Evolutionary conservation across 1,140 invertebrate species (phyloP), one percentile per base, ranked within the genome.

Genomic region (Magallana ariakensis): DNA sequence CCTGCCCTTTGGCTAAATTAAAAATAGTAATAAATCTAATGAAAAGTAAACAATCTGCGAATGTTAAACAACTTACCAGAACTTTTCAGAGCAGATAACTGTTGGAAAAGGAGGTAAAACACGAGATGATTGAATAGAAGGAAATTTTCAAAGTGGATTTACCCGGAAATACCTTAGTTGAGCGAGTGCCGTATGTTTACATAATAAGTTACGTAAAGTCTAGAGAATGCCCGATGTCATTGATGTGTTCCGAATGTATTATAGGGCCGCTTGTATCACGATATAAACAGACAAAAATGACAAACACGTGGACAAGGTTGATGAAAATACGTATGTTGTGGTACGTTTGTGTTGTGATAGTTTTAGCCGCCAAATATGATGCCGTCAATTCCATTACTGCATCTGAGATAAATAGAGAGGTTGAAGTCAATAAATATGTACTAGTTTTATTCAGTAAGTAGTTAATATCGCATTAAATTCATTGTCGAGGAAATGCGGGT

Each of bases 211-310:
- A 60, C 22, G 66, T 75, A 75, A 75, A 75, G 22, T 11, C 22
- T 26, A 22, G 66, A 75, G 66, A 13, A 75, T 75, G 33, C 33
- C 33, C 33, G 33, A 46, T 46, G 33, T 46, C 33, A 46, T 46
- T 75, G 22, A 19, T 70, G n/a, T 75, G 22, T 5, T 75, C 66
- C 66, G 66, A 75, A 46, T 46, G 33, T 26, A 33, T 19, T 13
- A 1, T 13, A 4, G 33, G 66, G 66, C 26, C 66, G 66, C 66
- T 26, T 75, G 33, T 75, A 75, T 75, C 66, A 46, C 66, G 22
- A 75, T 75, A 75, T 75, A 75, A 75, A 75, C 66, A 75, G 66
- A 75, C 33, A 46, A 75, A 75, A 75, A 75, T 75, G 66, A 26
- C 11, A 75, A 26, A 75, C 66, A 75, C 66, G 66, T 75, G 66